phyloP scores from a whole-genome alignment of 2,888 invertebrate genomes.

The Drosophila diplacantha region DNA sequence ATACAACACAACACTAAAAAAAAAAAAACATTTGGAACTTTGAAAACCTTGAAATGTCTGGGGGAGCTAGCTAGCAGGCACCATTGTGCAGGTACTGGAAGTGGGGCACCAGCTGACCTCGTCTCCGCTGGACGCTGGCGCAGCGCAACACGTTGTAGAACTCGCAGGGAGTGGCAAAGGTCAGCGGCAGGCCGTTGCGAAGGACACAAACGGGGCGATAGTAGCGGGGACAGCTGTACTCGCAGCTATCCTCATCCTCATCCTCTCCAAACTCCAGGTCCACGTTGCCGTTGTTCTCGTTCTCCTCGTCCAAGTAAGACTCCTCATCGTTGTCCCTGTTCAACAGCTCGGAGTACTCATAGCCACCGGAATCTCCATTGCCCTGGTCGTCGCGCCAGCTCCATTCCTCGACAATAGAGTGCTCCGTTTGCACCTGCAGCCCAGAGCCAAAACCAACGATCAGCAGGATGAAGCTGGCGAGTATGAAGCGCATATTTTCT shows the following conservation, averaged over 20 bases:
- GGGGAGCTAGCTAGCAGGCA: conserved; percentile 15
- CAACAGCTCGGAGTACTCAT: conserved; percentile 6
- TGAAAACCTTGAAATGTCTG: neutral
- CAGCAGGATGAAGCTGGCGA: neutral
- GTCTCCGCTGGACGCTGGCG: conserved; percentile 38
- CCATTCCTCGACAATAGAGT: conserved; percentile 25
- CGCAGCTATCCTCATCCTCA: conserved; percentile 47
- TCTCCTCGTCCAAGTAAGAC: conserved; percentile 18
- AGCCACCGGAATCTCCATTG: conserved; percentile 2
- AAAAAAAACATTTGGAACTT: neutral
- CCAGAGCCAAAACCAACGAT: neutral
- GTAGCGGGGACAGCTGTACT: conserved; percentile 61
- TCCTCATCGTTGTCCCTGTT: conserved; percentile 19
- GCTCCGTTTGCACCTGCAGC: conserved; percentile 6
- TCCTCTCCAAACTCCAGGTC: conserved; percentile 10
- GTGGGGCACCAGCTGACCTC: conserved; percentile 26
- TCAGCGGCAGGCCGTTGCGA: conserved; percentile 39
- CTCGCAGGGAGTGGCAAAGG: conserved; percentile 58
- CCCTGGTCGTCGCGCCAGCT: conserved; percentile 18
- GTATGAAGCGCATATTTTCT: conserved; percentile 14
- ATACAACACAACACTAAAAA: neutral
- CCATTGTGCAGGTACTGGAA: conserved; percentile 44
- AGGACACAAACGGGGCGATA: conserved; percentile 56
- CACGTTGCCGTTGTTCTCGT: neutral
- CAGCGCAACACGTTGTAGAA: conserved; percentile 56